Base-by-base conservation (phyloP, 2,888 invertebrate species). In the Synergus gifuensis region DNA sequence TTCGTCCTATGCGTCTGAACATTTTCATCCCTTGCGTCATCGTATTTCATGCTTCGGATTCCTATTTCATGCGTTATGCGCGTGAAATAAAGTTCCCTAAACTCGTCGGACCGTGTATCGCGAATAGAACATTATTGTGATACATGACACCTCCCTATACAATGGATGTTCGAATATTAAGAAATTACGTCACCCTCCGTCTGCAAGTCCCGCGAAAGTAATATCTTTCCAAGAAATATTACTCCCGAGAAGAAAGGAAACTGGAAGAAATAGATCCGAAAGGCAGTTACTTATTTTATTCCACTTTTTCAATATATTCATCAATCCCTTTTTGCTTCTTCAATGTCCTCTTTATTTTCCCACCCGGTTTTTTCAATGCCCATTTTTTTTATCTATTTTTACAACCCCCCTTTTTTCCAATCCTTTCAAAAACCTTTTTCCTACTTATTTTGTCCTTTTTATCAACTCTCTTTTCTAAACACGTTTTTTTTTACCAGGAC, bases 61-160 rank as follows among this genome's bases (percentile, higher is more conserved):
- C 84, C 82, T 79, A 85, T 88, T 86, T 83, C 86, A 84, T 83
- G 85, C 85, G 84, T 84, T 85, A 82, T 84, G 84, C 86, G 78
- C 85, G 78, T 84, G 85, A 85, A 86, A 86, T 86, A 85, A 89
- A 87, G 87, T 84, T 85, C 85, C 80, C 69, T 77, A 78, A 81
- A 85, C 84, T 85, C 78, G 79, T 82, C 82, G 36, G 81, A 79
- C 81, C 85, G 73, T 81, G 67, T 79, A 77, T 49, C 42, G 36
- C 42, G 77, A 73, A 36, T 54, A 54, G 73, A 49, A 40, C 54
- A 73, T 54, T 73, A 73, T 73, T 73, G 73, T 73, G 73, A 73
- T 73, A 54, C 73, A 73, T 40, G 73, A 73, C 54, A 14, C 36
- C 49, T 54, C 36, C 73, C n/a, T 40, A 54, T 14, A 73, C 1